Evolutionary conservation across 1,140 invertebrate genomes (phyloP), one percentile per base, ranked within the genome.

Genomic region (Chironomus striatipennis): DNA sequence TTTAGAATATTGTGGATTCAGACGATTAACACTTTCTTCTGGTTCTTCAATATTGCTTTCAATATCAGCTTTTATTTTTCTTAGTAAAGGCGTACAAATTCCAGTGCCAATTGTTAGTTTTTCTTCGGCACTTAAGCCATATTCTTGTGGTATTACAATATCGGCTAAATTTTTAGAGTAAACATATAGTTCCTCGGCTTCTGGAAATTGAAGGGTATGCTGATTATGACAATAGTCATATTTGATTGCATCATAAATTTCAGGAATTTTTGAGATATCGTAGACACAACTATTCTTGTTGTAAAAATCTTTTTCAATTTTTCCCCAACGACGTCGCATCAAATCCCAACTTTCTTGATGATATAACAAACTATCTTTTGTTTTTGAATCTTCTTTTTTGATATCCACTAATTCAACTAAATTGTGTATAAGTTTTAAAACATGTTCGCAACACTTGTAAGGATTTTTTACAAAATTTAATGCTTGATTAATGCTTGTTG

Each of bases 221-320:
- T 97, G 93, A 83, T 99, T 99, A 80, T 99, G 98, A 79, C 99
- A 97, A 75, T 99, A 83, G 85, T 99, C 98, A 81, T 98, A 99
- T 80, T 99, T 99, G 77, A 99, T 99, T 81, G 97, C 99, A 85
- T 99, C 98, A 80, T 99, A 99, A 77, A 99, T 99, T 82, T 99
- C 98, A 0, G 98, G 98, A 76, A 99, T 97, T 85, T 99, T 99
- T 0, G 96, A 98, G 77, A 99, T 99, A 81, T 99, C 98, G 85
- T 95, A 99, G 17, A 90, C 88, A 76, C 93, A 94, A 0, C 79
- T 81, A 78, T 90, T 90, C 83, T 98, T 98, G 0, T 92, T 92
- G 78, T 91, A 94, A 80, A 99, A 99, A 83, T 99, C 98, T 83
- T 99, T 98, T 79, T 99, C 95, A 73, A 99, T 93, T 84, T 99